A percentile compares a stretch with the other conserved stretches of the same genome.
Evolutionary conservation across 1,140 invertebrate species (phyloP).

Genomic region (Fopius arisanus): DNA sequence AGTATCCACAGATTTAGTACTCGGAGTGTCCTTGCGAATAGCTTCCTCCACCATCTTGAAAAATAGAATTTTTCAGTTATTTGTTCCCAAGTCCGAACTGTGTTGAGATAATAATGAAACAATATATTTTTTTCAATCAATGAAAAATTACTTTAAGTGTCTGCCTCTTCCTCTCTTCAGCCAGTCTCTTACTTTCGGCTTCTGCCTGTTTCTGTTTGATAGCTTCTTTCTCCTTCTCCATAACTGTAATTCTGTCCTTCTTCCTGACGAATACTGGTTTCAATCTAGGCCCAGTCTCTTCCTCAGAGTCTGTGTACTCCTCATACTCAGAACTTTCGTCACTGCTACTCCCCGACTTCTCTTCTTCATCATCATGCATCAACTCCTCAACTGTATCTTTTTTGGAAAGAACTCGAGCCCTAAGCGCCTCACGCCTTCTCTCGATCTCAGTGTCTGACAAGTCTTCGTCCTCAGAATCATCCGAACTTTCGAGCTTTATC

Average conservation of each 20-base stretch:
- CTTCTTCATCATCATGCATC: constrained; percentile 74
- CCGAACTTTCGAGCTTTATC: constrained; percentile 61
- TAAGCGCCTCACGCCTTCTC: constrained; percentile 74
- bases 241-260: constrained; percentile 92
- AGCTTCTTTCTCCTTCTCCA: constrained; percentile 91
- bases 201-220: constrained; percentile 81
- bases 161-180: constrained; percentile 75
- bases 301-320: constrained; percentile 90
- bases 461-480: constrained; percentile 74
- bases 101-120: too few relatives aligned
- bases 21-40: constrained; percentile 75
- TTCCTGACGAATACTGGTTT: constrained; percentile 98
- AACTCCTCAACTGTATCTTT: constrained; percentile 72
- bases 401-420: constrained; percentile 74
- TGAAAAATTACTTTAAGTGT: constrained; percentile 76
- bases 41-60: constrained; percentile 87
- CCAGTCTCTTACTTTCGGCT: constrained; percentile 69
- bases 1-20: constrained; percentile 60
- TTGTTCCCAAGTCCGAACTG: too few relatives aligned
- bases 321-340: constrained; percentile 84
- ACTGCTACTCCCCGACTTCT: constrained; percentile 80
- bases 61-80: too few relatives aligned
- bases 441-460: constrained; percentile 86
- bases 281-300: constrained; percentile 86
- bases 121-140: too few relatives aligned